phyloP scores from a whole-genome alignment of 1,140 invertebrate species.

The Apocrypta bakeri region DNA sequence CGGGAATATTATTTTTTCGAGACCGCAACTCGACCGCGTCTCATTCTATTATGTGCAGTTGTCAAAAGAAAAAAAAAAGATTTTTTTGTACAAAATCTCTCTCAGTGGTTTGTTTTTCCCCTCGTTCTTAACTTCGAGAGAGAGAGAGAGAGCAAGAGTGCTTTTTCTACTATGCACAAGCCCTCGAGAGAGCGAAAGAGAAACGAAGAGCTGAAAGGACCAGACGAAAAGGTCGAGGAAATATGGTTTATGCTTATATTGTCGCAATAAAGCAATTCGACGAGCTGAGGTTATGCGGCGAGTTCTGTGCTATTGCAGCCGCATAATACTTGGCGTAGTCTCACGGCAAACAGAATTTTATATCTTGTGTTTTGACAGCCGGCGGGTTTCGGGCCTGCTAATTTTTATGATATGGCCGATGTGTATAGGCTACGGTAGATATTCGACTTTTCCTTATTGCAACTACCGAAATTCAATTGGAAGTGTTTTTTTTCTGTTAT shows the following conservation, averaged over 20 bases:
- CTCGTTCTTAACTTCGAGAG: too few species aligned
- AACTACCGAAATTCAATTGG: too few species aligned
- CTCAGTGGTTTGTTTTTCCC: too few species aligned
- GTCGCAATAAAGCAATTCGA: slow-evolving; percentile 63
- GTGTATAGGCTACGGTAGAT: neutral
- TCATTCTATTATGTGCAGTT: too few species aligned
- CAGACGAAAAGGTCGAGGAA: slow-evolving; percentile 31
- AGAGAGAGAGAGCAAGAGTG: neutral
- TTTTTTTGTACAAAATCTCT: too few species aligned
- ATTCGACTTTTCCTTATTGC: too few species aligned
- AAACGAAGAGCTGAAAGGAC: neutral
- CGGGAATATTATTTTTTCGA: too few species aligned
- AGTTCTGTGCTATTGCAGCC: neutral
- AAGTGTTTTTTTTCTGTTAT: too few species aligned
- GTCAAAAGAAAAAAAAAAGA: too few species aligned
- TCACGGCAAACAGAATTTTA: slow-evolving; percentile 55
- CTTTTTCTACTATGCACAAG: too few species aligned
- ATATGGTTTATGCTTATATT: slow-evolving; percentile 64
- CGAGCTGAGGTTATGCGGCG: neutral
- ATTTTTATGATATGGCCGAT: slow-evolving; percentile 57
- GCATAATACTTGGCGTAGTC: slow-evolving; percentile 48
- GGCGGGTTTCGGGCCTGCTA: slow-evolving; percentile 67
- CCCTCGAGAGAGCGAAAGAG: too few species aligned
- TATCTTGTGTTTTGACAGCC: slow-evolving; percentile 68
- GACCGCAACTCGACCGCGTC: too few species aligned